Percentiles rank a stretch among this genome's conserved stretches.
phyloP scores from a whole-genome alignment of 2,888 invertebrate genomes.

The Eupsilia transversa region DNA sequence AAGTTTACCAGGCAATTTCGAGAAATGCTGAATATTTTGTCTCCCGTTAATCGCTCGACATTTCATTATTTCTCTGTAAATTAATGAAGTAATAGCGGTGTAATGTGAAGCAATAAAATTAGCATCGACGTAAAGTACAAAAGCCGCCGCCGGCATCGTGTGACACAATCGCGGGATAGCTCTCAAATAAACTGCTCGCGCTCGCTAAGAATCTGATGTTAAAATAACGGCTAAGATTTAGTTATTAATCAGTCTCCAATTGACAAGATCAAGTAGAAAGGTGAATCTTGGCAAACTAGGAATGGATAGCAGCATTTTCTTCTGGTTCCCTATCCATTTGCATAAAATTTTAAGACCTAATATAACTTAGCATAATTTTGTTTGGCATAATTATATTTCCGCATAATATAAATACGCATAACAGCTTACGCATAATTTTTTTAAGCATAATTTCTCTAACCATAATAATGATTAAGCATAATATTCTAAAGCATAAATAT shows the following conservation, averaged over 20 bases:
- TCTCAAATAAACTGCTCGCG: not conserved
- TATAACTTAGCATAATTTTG: no score
- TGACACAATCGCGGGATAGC: constrained; percentile 25
- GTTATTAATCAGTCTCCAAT: not conserved
- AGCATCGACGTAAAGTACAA: constrained; percentile 36
- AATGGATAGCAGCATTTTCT: not conserved
- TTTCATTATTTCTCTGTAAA: constrained; percentile 40
- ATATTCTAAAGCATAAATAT: no score
- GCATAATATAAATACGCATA: no score
- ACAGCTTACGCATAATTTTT: no score
- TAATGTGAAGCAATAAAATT: constrained; percentile 57
- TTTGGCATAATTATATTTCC: no score
- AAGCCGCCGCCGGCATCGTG: constrained; percentile 15
- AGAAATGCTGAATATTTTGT: not conserved
- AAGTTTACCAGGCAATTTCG: not conserved
- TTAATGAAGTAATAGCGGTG: constrained; percentile 41
- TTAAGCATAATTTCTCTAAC: no score
- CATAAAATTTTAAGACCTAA: no score
- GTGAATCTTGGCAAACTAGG: not conserved
- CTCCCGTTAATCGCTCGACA: constrained; percentile 1
- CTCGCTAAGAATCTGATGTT: not conserved
- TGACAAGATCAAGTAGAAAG: not conserved
- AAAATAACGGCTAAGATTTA: not conserved
- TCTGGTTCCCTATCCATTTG: no score
- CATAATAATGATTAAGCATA: no score